Base-by-base conservation (phyloP, 2,888 invertebrate species). In the Podabrus alpinus region DNA sequence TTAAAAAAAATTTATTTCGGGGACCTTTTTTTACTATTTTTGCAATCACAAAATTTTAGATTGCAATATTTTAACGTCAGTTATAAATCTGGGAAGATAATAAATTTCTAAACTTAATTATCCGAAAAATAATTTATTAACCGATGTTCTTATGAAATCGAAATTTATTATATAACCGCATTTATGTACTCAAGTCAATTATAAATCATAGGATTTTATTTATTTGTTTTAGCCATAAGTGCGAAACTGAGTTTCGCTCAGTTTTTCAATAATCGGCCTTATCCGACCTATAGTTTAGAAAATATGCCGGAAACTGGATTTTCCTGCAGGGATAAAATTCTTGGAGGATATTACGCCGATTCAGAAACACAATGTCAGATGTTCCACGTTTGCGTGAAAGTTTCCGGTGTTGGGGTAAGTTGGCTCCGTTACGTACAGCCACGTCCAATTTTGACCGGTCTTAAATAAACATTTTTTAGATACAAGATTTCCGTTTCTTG, bases 321-420 rank as follows among this genome's bases (percentile, higher is more conserved):
- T 88, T 92, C 92, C 83, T 96, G 96, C 87, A 92, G 93, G 84
- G 93, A 93, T 81, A 94, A 95, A 86, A 95, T 95, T 84, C 91
- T 95, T 71, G 96, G 96, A 78, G 95, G 95, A 61, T 96, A 96
- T 87, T 96, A 96, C 86, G 95, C 95, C 59, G 95, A 96, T 88
- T 91, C 93, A 3, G 95, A 95, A 86, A 93, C 95, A 25, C 93
- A 94, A 85, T 96, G 96, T 87, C 95, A 95, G 86, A 94, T 95
- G 88, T 96, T 96, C 88, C 95, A 96, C 86, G 94, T 96, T 76
- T 96, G 96, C 86, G 95, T 95, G 79, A 93, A 94, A 84, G 93
- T 95, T 60, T 93, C 95, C 59, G 95, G 95, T 80, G 91, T 93
- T 67, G 93, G 93, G 83, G 90, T 91, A 87, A 89, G 89, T 24